phyloP scores from a whole-genome alignment of 37 sponge, comb jelly and placozoan genomes.

The Hexactinellida sp. region DNA sequence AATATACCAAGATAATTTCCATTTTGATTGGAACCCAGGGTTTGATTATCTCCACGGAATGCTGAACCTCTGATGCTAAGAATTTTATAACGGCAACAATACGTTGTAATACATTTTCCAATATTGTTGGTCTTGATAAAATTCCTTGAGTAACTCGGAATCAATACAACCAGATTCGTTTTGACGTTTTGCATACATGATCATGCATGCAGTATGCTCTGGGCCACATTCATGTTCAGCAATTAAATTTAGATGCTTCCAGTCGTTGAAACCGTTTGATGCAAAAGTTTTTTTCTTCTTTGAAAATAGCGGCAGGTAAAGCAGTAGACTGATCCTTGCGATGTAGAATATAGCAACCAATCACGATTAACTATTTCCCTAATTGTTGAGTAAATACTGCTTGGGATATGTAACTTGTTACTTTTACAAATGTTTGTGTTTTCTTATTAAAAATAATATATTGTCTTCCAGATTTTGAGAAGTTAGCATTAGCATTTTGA shows the following conservation, averaged over 20 bases:
- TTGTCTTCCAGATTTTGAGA: not conserved
- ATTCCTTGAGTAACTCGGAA: not conserved
- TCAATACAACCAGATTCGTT: not conserved
- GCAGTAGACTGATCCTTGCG: not conserved
- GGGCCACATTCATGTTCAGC: not conserved
- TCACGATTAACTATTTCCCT: not conserved
- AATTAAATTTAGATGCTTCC: not conserved
- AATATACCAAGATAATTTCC: not conserved
- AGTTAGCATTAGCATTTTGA: not conserved
- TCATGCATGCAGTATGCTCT: not conserved
- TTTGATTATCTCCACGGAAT: not conserved
- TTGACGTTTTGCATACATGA: not conserved
- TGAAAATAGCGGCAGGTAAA: not conserved
- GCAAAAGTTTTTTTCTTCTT: not conserved
- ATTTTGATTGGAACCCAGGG: not conserved
- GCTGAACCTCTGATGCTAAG: not conserved
- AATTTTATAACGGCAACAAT: not conserved
- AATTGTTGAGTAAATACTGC: not conserved
- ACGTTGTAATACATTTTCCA: not conserved
- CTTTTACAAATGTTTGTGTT: not conserved
- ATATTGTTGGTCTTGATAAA: not conserved
- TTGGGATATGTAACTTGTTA: not conserved
- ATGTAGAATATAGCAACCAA: not conserved
- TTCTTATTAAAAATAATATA: not conserved
- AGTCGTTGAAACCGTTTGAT: not conserved